These are phyloP conservation scores for Conops quadrifasciatus DNA, from an alignment of 2,888 invertebrate species.

Conservation along the genomic window DNA sequence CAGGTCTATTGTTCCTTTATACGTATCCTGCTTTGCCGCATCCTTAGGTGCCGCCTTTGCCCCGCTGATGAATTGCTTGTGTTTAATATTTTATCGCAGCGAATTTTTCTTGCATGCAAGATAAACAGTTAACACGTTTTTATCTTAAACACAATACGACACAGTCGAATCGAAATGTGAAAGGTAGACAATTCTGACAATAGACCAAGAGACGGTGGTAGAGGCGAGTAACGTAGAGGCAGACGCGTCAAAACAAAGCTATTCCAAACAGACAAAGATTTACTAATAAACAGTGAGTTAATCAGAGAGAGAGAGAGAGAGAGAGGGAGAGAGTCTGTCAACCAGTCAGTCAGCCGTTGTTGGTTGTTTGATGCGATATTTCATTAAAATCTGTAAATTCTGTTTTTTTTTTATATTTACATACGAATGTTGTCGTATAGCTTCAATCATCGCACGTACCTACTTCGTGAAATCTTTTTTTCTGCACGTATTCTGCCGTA, in stretches of 20 bases:
- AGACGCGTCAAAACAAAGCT: not conserved
- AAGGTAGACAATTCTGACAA: not conserved
- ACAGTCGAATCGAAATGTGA: not conserved
- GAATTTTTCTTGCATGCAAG: constrained; percentile 28
- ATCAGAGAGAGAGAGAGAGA: too few relatives aligned
- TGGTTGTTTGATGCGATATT: too few relatives aligned
- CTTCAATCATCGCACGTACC: too few relatives aligned
- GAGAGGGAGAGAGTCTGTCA: not conserved
- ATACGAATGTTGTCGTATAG: too few relatives aligned
- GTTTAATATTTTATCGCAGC: constrained; percentile 28
- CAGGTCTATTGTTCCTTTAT: not conserved
- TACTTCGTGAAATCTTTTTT: not conserved
- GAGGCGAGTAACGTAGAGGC: too few relatives aligned
- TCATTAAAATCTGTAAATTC: too few relatives aligned
- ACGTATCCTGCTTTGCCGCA: not conserved
- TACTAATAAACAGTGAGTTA: too few relatives aligned
- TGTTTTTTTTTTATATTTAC: too few relatives aligned
- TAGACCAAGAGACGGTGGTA: not conserved
- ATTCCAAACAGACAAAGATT: too few relatives aligned
- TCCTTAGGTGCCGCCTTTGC: not conserved
- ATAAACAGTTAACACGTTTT: constrained; percentile 31
- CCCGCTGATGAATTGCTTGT: constrained; percentile 28
- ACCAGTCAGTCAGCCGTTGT: constrained; percentile 32
- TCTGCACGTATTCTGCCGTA: constrained; percentile 17
- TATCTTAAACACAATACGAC: not conserved